phyloP scores from a whole-genome alignment of 2,888 invertebrate genomes.

The Tenthredo distinguenda region DNA sequence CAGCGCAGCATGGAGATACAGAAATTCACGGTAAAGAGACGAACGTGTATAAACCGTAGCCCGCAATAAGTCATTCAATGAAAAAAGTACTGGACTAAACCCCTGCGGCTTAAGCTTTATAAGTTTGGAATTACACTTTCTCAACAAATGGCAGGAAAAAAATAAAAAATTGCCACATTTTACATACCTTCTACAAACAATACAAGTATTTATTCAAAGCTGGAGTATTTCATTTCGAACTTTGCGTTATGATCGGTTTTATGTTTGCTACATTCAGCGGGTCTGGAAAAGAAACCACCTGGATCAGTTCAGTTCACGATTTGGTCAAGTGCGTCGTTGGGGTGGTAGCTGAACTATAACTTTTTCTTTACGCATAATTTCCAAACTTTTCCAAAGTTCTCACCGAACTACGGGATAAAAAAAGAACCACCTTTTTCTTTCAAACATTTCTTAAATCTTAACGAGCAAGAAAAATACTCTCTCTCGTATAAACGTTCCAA shows the following conservation, averaged over 20 bases:
- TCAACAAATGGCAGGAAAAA: background rate
- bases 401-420: background rate
- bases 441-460: background rate
- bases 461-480: background rate
- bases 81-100: background rate
- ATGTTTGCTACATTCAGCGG: no score
- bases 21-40: background rate
- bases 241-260: background rate
- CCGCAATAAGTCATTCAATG: background rate
- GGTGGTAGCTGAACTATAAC: background rate
- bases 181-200: background rate
- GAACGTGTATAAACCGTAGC: background rate
- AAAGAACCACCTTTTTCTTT: background rate
- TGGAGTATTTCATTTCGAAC: background rate
- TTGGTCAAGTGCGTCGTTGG: constrained; percentile 15
- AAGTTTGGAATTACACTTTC: background rate
- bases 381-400: background rate
- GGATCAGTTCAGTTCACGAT: background rate
- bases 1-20: background rate
- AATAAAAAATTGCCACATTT: background rate
- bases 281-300: background rate
- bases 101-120: background rate
- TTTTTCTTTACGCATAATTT: constrained; percentile 38
- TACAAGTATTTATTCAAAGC: background rate
- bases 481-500: background rate